Conservation (phyloP, 37 sponge, comb jelly and placozoan species). For the Lycopodina hypogea region DNA sequence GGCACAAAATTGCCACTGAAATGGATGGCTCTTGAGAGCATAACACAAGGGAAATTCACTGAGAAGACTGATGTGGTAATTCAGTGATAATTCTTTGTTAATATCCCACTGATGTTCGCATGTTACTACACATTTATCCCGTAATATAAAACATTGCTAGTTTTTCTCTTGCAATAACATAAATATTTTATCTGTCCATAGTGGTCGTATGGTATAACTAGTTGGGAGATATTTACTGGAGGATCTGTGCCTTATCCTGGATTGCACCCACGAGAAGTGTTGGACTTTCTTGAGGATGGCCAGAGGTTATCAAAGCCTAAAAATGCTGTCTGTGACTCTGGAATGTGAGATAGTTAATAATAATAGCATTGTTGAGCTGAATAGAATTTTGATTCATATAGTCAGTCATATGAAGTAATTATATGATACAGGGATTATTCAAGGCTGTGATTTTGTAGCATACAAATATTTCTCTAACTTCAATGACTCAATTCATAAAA, state of each 20-base stretch:
- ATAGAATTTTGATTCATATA: no score
- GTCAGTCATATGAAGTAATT: no score
- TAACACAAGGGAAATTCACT: slow-evolving; percentile 9
- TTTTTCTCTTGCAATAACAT: background rate
- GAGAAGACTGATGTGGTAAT: slow-evolving; percentile 30
- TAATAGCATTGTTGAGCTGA: no score
- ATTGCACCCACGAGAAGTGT: slow-evolving; percentile 5
- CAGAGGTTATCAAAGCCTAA: slow-evolving; percentile 9
- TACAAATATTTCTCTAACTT: no score
- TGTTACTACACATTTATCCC: background rate
- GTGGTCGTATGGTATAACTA: slow-evolving; percentile 64
- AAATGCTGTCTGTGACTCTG: slow-evolving; percentile 34
- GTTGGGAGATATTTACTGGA: slow-evolving; percentile 54
- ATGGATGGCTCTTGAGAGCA: slow-evolving; percentile 40
- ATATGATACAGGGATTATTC: no score
- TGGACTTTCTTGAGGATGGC: slow-evolving; percentile 14
- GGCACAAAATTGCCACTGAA: slow-evolving; percentile 21
- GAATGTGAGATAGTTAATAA: slow-evolving; percentile 37
- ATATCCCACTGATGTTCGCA: background rate
- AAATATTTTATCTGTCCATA: no score
- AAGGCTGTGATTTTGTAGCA: no score
- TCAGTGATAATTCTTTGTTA: background rate
- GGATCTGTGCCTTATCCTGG: slow-evolving; percentile 56
- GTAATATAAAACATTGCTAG: background rate
- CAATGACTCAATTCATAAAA: no score